These are phyloP conservation scores for Theodoxus fluviatilis DNA, from an alignment of 2,888 invertebrate species.

Conservation along the genomic window DNA sequence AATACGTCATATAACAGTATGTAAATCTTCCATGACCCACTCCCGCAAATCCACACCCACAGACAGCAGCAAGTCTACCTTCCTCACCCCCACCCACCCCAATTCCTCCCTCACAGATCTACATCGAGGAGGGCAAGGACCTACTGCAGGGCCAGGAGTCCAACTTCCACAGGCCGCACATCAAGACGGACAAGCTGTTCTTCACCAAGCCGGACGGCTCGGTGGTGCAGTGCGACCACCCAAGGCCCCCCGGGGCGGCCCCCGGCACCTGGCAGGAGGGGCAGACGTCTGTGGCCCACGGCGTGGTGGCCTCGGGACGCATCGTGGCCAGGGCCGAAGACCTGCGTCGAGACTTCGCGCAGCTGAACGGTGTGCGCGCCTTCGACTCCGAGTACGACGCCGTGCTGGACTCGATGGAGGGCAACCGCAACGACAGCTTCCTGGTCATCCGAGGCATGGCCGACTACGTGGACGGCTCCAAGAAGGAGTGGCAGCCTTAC, in stretches of 20 bases:
- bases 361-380: slow-evolving; percentile 82
- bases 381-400: slow-evolving; percentile 95
- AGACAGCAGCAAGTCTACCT: too few species aligned
- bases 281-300: slow-evolving; percentile 70
- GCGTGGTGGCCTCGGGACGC: slow-evolving; percentile 83
- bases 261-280: slow-evolving; percentile 53
- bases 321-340: slow-evolving; percentile 81
- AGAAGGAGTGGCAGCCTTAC: slow-evolving; percentile 96
- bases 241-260: slow-evolving; percentile 31
- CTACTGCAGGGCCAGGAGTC: slow-evolving; percentile 67
- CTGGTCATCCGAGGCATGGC: slow-evolving; percentile 79
- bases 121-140: slow-evolving; percentile 77
- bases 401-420: slow-evolving; percentile 80
- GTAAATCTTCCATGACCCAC: too few species aligned
- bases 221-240: slow-evolving; percentile 37
- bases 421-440: slow-evolving; percentile 72
- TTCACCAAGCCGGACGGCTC: slow-evolving; percentile 44
- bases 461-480: slow-evolving; percentile 92
- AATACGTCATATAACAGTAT: too few species aligned
- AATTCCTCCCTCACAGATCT: slow-evolving; percentile 81
- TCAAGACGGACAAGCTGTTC: slow-evolving; percentile 48
- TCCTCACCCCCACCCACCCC: too few species aligned
- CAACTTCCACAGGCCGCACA: slow-evolving; percentile 54
- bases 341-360: slow-evolving; percentile 84
- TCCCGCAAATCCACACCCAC: too few species aligned